These are phyloP conservation scores for Drosophila glabriapex DNA, from an alignment of 2,888 invertebrate genomes.

Conservation along the genomic window DNA sequence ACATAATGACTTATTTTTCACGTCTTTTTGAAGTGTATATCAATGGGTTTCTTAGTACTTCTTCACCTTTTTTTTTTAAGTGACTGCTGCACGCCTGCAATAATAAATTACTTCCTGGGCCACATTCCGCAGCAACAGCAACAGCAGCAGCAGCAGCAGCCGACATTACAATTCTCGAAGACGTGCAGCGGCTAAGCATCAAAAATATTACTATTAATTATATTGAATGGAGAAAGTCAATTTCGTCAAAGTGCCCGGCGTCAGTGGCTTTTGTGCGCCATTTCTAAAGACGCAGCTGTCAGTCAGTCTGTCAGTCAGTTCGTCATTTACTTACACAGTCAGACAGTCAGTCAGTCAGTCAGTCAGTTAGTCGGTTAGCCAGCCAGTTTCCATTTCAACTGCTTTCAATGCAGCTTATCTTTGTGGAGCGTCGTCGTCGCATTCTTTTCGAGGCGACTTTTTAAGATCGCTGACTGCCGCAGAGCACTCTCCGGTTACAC, in stretches of 20 bases:
- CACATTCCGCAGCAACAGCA: conserved; percentile 51
- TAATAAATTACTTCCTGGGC: conserved; percentile 79
- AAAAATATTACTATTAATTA: conserved; percentile 79
- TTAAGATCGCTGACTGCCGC: conserved; percentile 22
- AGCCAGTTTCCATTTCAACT: conserved; percentile 58
- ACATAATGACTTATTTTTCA: conserved; percentile 41
- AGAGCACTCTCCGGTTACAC: conserved; percentile 54
- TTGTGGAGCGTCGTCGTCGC: conserved; percentile 65
- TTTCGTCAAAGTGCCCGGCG: conserved; percentile 76
- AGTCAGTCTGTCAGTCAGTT: conserved; percentile 33
- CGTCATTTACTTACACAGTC: conserved; percentile 41
- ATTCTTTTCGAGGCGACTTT: conserved; percentile 55
- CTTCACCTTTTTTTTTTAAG: conserved; percentile 16
- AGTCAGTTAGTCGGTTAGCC: conserved; percentile 59
- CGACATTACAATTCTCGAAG: conserved; percentile 69
- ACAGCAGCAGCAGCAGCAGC: conserved; percentile 16
- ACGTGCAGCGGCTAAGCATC: conserved; percentile 58
- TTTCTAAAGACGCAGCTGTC: conserved; percentile 72
- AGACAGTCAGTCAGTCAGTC: conserved; percentile 50
- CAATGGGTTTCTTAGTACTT: conserved; percentile 32
- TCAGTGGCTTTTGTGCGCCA: conserved; percentile 75
- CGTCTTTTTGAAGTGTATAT: conserved; percentile 24
- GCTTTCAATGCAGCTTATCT: conserved; percentile 58
- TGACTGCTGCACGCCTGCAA: conserved; percentile 56
- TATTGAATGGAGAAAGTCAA: conserved; percentile 82